Percentiles rank a stretch among this genome's conserved stretches.
These are phyloP conservation scores for Chlorops oryzae DNA, from an alignment of 1,140 invertebrate species.

Conservation along the genomic window DNA sequence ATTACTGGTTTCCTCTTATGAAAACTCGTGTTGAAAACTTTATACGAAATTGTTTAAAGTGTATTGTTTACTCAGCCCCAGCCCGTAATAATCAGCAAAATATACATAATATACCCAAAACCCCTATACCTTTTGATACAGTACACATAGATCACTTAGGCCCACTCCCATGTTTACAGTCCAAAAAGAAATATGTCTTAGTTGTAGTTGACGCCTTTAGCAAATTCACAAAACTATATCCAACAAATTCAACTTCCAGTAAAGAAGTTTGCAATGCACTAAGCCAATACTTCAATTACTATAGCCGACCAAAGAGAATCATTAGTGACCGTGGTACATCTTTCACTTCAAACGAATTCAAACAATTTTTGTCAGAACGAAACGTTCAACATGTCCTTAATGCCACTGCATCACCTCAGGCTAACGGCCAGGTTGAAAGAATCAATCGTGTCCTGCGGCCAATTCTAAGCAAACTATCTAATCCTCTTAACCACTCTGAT, in stretches of 20 bases:
- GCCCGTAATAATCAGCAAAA: not conserved
- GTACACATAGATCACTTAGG: constrained; percentile 1
- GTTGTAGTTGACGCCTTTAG: constrained; percentile 2
- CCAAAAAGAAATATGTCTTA: constrained; percentile 5
- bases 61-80: constrained; percentile 3
- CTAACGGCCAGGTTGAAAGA: constrained; percentile 7
- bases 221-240: not conserved
- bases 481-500: too few relatives aligned
- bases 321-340: not conserved
- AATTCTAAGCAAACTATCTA: too few relatives aligned
- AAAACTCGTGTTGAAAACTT: not conserved
- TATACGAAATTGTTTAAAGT: constrained; percentile 4
- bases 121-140: not conserved
- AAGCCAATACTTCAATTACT: too few relatives aligned
- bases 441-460: not conserved
- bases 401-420: not conserved
- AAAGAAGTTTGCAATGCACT: too few relatives aligned
- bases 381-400: not conserved
- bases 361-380: not conserved
- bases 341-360: not conserved
- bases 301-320: not conserved
- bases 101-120: not conserved
- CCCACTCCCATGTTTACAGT: constrained; percentile 2
- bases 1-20: too few relatives aligned
- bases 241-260: too few relatives aligned